phyloP scores from a whole-genome alignment of 2,113 vertebrate genomes.

The Mus spicilegus region DNA sequence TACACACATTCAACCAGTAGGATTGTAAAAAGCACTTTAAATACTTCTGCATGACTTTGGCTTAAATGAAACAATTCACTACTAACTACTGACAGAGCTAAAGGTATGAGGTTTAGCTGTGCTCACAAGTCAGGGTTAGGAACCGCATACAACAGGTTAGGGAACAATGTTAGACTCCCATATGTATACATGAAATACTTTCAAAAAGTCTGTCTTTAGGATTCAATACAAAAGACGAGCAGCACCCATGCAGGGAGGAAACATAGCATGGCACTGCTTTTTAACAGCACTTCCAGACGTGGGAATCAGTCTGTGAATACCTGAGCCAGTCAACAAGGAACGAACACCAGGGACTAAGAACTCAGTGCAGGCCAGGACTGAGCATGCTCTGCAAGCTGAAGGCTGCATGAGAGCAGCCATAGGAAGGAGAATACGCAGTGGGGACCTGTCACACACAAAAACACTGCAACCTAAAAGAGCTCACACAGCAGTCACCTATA shows the following conservation, averaged over 20 bases:
- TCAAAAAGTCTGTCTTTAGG: not conserved
- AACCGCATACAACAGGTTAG: not conserved
- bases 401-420: not conserved
- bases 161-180: not conserved
- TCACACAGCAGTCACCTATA: not conserved
- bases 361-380: not conserved
- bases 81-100: not conserved
- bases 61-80: not conserved
- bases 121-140: not conserved
- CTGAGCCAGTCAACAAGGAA: not conserved
- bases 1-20: not conserved
- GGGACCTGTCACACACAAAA: not conserved
- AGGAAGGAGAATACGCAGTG: not conserved
- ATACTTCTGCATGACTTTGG: not conserved
- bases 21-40: not conserved
- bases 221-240: not conserved
- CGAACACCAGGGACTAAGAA: rapidly evolving
- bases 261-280: too few relatives aligned
- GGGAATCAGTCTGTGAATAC: not conserved
- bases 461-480: not conserved
- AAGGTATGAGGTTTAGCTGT: too few relatives aligned
- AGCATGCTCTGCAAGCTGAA: not conserved
- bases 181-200: not conserved
- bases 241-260: not conserved
- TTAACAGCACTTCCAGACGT: not conserved